A percentile compares a stretch with the other conserved stretches of the same genome.
phyloP scores from a whole-genome alignment of 1,140 invertebrate species.

The Heterodera schachtii region DNA sequence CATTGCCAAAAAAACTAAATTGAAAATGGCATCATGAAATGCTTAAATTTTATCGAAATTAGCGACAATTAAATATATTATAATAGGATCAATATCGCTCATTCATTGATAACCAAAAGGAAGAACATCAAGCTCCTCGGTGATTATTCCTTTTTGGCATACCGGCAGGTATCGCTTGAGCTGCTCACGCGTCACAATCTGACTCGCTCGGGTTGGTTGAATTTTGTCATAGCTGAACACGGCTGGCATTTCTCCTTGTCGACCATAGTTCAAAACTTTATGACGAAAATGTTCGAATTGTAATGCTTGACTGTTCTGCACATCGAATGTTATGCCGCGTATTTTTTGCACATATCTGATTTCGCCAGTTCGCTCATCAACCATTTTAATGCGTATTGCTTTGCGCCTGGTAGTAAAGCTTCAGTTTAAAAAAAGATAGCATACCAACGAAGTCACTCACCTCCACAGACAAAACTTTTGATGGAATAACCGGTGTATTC shows the following conservation, averaged over 20 bases:
- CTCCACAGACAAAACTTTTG: background rate
- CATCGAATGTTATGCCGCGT: background rate
- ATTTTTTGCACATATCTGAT: background rate
- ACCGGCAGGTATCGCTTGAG: background rate
- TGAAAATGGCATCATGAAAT: no score
- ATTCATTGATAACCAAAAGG: background rate
- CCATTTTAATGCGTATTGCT: constrained; percentile 1
- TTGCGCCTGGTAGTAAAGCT: background rate
- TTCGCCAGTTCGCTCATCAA: background rate
- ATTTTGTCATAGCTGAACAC: constrained; percentile 9
- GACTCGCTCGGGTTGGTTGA: background rate
- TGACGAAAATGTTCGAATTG: background rate
- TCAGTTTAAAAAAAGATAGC: no score
- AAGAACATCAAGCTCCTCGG: background rate
- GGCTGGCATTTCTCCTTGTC: background rate
- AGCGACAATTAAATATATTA: no score
- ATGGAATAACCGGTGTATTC: constrained; percentile 6
- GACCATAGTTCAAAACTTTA: background rate
- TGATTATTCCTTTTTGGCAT: constrained; percentile 1
- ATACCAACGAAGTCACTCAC: background rate
- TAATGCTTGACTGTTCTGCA: background rate
- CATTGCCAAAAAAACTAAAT: no score
- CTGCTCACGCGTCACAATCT: background rate
- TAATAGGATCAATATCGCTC: no score
- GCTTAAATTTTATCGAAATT: no score